Evolutionary conservation across 2,797 vertebrate species (phyloP).

Genomic region (Petrocephalus schoutedeni): DNA sequence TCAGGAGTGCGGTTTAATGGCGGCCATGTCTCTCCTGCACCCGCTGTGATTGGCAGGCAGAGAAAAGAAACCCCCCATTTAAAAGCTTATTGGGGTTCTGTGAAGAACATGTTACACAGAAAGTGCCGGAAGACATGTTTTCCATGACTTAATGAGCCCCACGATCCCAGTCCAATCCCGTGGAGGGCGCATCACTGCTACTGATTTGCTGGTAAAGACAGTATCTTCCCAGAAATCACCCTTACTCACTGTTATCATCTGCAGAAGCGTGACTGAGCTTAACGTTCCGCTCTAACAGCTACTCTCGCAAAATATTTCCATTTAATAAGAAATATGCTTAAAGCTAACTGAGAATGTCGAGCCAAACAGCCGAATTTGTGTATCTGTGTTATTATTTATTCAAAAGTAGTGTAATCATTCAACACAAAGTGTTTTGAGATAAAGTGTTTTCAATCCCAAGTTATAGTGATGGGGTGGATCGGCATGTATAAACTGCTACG

Average conservation of each 20-base stretch:
- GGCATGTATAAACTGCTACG: not conserved
- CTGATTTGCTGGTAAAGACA: slow-evolving; percentile 42
- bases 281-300: not conserved
- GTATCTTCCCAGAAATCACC: slow-evolving; percentile 26
- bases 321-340: not conserved
- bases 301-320: not conserved
- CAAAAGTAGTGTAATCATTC: not conserved
- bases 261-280: not conserved
- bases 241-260: not conserved
- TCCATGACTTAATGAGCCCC: slow-evolving; percentile 55
- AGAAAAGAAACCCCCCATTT: slow-evolving; percentile 56
- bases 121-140: slow-evolving; percentile 59
- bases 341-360: not conserved
- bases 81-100: slow-evolving; percentile 59
- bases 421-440: not conserved
- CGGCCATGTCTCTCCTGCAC: slow-evolving; percentile 14
- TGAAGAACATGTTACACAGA: slow-evolving; percentile 62
- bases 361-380: not conserved
- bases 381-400: not conserved
- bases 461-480: not conserved
- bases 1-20: slow-evolving; percentile 46
- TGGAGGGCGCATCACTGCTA: slow-evolving; percentile 27
- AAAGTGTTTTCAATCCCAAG: not conserved
- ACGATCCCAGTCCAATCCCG: slow-evolving; percentile 47
- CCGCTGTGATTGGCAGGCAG: slow-evolving; percentile 57